Percentiles rank a stretch among this genome's conserved stretches.
Evolutionary conservation across 2,113 vertebrate genomes (phyloP).

Genomic region (Melanostigma gelatinosum): DNA sequence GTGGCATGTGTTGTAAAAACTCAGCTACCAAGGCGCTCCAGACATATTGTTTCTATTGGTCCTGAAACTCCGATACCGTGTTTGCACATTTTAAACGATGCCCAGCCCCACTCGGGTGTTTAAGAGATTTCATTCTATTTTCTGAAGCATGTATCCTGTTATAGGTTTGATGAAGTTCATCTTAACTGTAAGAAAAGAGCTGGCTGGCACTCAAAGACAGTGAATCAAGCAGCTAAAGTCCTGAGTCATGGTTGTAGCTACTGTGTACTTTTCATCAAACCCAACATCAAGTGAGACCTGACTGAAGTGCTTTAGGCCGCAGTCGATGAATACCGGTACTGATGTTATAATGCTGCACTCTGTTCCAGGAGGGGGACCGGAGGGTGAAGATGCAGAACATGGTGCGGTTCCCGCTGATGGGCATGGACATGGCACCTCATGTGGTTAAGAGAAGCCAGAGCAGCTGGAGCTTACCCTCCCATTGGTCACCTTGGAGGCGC

Average conservation of each 20-base stretch:
- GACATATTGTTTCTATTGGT: not conserved
- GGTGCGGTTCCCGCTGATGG: constrained; percentile 92
- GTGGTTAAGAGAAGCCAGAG: constrained; percentile 98
- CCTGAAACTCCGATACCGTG: not conserved
- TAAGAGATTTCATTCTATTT: not conserved
- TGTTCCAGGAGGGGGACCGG: constrained; percentile 91
- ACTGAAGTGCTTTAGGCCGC: not conserved
- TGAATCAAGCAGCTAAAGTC: not conserved
- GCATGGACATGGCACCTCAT: constrained; percentile 98
- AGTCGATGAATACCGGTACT: not conserved
- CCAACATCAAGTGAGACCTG: not conserved
- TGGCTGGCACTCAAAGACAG: not conserved
- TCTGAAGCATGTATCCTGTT: not conserved
- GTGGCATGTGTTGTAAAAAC: not conserved
- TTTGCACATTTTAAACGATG: not conserved
- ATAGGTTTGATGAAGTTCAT: too few species aligned
- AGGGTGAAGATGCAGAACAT: constrained; percentile 97
- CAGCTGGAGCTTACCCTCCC: constrained; percentile 97
- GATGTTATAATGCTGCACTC: not conserved
- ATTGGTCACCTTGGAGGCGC: constrained; percentile 98
- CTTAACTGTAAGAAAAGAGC: not conserved
- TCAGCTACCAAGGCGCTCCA: not conserved
- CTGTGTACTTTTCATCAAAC: not conserved
- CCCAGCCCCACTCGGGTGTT: not conserved
- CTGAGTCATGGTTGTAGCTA: not conserved